Evolutionary conservation across 2,888 invertebrate genomes (phyloP).

Genomic region (Dryococelus australis): DNA sequence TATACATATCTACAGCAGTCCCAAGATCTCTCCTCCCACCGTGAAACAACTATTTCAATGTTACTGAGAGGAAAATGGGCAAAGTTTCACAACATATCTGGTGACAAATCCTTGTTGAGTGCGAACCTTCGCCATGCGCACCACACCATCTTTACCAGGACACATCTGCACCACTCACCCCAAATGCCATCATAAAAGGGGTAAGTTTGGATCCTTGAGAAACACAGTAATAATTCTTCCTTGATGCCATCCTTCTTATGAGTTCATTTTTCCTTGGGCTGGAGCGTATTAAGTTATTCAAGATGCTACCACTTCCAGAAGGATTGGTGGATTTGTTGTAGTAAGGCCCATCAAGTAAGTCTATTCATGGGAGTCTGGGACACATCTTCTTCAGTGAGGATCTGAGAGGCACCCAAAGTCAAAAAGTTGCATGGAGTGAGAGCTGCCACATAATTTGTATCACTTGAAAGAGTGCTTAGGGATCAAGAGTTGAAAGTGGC

Average conservation of each 20-base stretch:
- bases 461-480: neutral
- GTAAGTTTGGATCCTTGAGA: too few species aligned
- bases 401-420: neutral
- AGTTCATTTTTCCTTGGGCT: neutral
- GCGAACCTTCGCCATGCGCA: too few species aligned
- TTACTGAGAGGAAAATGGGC: too few species aligned
- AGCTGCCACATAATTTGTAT: neutral
- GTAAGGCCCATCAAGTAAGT: neutral
- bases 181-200: too few species aligned
- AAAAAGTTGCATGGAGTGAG: neutral
- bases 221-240: too few species aligned
- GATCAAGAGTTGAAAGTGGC: neutral
- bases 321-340: slow-evolving; percentile 13
- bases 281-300: neutral
- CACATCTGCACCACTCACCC: too few species aligned
- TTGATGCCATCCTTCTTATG: too few species aligned
- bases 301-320: neutral
- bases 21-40: neutral
- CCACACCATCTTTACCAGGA: too few species aligned
- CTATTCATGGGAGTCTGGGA: neutral
- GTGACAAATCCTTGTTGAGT: too few species aligned
- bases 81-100: too few species aligned
- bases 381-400: neutral
- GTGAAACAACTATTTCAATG: too few species aligned
- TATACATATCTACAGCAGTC: too few species aligned